These are phyloP conservation scores for Heteractis magnifica DNA, from an alignment of 92 coral and sea anemone genomes.

Conservation along the genomic window DNA sequence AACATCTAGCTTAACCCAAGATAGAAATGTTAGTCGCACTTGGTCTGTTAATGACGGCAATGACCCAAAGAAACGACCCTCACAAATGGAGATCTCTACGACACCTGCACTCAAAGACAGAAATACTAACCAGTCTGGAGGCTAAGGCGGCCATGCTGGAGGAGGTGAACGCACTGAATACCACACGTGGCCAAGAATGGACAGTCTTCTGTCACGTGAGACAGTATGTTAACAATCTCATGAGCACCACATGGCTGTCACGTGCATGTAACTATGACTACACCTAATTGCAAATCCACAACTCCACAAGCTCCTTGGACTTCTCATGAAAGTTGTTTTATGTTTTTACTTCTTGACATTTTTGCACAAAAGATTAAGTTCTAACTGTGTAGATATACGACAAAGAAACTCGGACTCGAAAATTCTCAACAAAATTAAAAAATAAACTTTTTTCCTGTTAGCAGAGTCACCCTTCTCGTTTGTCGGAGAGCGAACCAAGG, in stretches of 20 bases:
- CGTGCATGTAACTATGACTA: constrained; percentile 30
- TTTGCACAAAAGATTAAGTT: not conserved
- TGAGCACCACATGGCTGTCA: constrained; percentile 10
- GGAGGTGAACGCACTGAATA: not conserved
- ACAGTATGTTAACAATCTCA: not conserved
- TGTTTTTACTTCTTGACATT: not conserved
- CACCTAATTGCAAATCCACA: constrained; percentile 1
- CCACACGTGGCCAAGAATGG: constrained; percentile 8
- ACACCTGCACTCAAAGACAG: constrained; percentile 13
- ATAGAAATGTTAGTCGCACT: not conserved
- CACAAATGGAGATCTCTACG: constrained; percentile 13
- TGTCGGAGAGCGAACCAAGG: too few species aligned
- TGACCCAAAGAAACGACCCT: not conserved
- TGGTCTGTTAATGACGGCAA: not conserved
- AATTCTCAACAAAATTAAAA: not conserved
- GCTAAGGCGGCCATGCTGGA: not conserved
- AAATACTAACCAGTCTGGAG: too few species aligned
- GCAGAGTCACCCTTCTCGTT: not conserved
- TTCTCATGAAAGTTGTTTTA: not conserved
- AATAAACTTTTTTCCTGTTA: not conserved
- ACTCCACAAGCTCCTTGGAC: not conserved
- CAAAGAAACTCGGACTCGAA: not conserved
- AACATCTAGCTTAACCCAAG: not conserved
- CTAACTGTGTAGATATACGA: not conserved
- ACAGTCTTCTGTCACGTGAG: constrained; percentile 8